Percentiles rank a stretch among this genome's conserved stretches.
These are phyloP conservation scores for Clavelina lepadiformis DNA, from an alignment of 23 tunicate genomes.

Conservation along the genomic window DNA sequence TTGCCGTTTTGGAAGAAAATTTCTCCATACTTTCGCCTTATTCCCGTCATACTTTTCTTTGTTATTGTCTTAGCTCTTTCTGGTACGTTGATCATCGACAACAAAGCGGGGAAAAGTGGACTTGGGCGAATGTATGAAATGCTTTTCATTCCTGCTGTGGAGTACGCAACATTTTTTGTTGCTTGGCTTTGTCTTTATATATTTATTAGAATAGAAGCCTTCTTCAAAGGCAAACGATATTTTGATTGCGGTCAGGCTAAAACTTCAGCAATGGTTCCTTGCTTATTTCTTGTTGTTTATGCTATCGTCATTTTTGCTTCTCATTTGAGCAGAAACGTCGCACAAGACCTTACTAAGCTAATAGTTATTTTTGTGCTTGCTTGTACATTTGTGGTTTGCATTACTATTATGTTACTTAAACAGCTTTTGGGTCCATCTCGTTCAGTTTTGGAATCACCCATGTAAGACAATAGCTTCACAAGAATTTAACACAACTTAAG, in stretches of 20 bases:
- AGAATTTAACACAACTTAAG: too few species aligned
- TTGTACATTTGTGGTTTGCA: slow-evolving; percentile 49
- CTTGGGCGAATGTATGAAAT: slow-evolving; percentile 66
- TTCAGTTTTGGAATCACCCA: too few species aligned
- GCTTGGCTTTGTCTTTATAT: slow-evolving; percentile 74
- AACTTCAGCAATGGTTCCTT: slow-evolving; percentile 49
- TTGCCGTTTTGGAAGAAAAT: slow-evolving; percentile 91
- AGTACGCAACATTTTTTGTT: slow-evolving; percentile 51
- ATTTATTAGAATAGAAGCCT: slow-evolving; percentile 51
- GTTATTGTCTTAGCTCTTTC: slow-evolving; percentile 51
- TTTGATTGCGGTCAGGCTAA: background rate
- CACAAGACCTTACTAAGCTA: slow-evolving; percentile 19
- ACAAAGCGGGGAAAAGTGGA: slow-evolving; percentile 45
- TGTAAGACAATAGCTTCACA: too few species aligned
- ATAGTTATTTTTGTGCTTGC: slow-evolving; percentile 62
- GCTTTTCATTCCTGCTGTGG: slow-evolving; percentile 81
- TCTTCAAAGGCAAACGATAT: slow-evolving; percentile 13
- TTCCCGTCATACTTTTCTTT: slow-evolving; percentile 50
- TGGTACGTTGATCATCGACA: slow-evolving; percentile 53
- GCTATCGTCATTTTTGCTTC: slow-evolving; percentile 60
- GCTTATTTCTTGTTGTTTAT: slow-evolving; percentile 42
- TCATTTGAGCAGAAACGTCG: slow-evolving; percentile 12
- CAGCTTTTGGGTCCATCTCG: slow-evolving; percentile 62
- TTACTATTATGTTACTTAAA: slow-evolving; percentile 57
- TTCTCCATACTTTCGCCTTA: slow-evolving; percentile 71